phyloP scores from a whole-genome alignment of 2,888 invertebrate species.

The Rhagophthalmus giganteus region DNA sequence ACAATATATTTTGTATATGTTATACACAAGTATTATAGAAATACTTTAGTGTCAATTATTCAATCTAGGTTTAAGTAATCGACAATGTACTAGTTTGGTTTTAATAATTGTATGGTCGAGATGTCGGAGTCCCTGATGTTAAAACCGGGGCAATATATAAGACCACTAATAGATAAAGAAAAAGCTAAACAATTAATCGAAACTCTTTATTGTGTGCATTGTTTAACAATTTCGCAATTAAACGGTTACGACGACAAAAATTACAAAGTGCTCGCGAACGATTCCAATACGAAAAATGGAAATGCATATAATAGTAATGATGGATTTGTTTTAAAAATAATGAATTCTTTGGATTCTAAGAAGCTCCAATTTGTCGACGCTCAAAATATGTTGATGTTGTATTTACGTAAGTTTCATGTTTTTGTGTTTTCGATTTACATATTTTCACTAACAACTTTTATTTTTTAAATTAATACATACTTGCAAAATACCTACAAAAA shows the following conservation, averaged over 20 bases:
- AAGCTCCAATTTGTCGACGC: slow-evolving; percentile 70
- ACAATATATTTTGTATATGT: too few relatives aligned
- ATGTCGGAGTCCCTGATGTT: slow-evolving; percentile 44
- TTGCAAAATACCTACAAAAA: not conserved
- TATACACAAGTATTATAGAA: slow-evolving; percentile 2
- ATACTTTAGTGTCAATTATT: slow-evolving; percentile 12
- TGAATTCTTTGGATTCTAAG: slow-evolving; percentile 80
- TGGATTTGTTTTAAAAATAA: slow-evolving; percentile 80
- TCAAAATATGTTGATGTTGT: slow-evolving; percentile 74
- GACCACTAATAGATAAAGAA: slow-evolving; percentile 60
- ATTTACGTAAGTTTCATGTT: slow-evolving; percentile 66
- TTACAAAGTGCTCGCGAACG: slow-evolving; percentile 66
- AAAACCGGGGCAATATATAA: slow-evolving; percentile 62
- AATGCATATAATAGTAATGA: slow-evolving; percentile 60
- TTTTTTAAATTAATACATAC: not conserved
- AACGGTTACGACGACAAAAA: slow-evolving; percentile 82
- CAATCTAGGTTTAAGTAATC: slow-evolving; percentile 27
- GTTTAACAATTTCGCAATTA: slow-evolving; percentile 62
- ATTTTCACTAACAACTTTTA: too few relatives aligned
- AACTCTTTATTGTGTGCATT: slow-evolving; percentile 66
- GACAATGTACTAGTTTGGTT: slow-evolving; percentile 32
- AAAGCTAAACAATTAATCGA: slow-evolving; percentile 60
- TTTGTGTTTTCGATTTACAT: too few relatives aligned
- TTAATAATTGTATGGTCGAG: slow-evolving; percentile 13
- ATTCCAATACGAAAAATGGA: slow-evolving; percentile 62